Conservation (phyloP, 2,888 invertebrate genomes). For the Lithophane ornitopus region DNA sequence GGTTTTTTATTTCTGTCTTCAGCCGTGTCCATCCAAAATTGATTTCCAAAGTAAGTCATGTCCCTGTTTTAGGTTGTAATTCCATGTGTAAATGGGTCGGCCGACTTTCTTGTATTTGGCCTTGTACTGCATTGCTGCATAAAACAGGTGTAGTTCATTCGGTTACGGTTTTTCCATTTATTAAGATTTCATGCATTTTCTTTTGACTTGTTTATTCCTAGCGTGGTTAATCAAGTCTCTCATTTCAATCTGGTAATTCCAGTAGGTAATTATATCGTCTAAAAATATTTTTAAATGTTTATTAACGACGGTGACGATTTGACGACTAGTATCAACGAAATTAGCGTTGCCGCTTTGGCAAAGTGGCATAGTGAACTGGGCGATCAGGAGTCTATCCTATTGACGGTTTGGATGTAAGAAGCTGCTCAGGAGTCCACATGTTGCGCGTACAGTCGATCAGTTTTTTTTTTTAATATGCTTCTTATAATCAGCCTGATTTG, state of each 20-base stretch:
- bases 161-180: neutral
- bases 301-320: neutral
- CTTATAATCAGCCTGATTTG: neutral
- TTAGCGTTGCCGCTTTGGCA: neutral
- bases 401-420: neutral
- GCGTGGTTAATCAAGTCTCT: neutral
- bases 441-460: neutral
- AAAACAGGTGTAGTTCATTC: neutral
- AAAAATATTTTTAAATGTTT: conserved; percentile 1
- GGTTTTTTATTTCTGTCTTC: neutral
- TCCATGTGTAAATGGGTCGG: neutral
- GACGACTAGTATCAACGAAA: neutral
- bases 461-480: neutral
- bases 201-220: neutral
- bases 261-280: neutral
- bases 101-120: neutral
- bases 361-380: neutral
- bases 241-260: neutral
- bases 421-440: neutral
- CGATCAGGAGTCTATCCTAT: neutral
- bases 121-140: neutral
- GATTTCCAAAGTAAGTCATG: neutral
- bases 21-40: neutral
- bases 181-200: neutral
- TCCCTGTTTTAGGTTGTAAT: neutral